Percentiles rank a stretch among this genome's conserved stretches.
Evolutionary conservation across 2,888 invertebrate genomes (phyloP).

Genomic region (Limnephilus marmoratus): DNA sequence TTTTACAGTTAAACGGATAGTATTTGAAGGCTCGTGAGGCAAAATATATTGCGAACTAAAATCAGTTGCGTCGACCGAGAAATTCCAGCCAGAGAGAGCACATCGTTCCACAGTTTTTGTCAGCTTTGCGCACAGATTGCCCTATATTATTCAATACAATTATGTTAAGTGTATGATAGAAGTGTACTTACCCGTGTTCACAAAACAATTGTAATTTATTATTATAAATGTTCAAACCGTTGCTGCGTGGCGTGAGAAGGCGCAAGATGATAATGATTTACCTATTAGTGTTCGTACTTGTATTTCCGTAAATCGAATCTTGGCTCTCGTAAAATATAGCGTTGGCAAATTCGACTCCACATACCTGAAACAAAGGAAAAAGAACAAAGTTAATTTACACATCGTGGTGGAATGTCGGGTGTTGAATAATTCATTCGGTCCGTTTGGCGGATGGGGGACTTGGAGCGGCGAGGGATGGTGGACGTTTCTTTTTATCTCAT

Average conservation of each 20-base stretch:
- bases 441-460: background rate
- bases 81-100: background rate
- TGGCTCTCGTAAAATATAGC: slow-evolving; percentile 44
- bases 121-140: too few species aligned
- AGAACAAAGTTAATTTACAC: slow-evolving; percentile 58
- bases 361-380: slow-evolving; percentile 63
- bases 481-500: background rate
- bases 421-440: slow-evolving; percentile 53
- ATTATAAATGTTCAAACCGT: slow-evolving; percentile 25
- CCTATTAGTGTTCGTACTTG: slow-evolving; percentile 3
- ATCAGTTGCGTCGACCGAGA: background rate
- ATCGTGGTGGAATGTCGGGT: slow-evolving; percentile 51
- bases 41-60: background rate
- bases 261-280: background rate
- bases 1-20: background rate
- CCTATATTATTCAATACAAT: background rate
- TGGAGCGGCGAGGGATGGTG: background rate
- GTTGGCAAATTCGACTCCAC: slow-evolving; percentile 54
- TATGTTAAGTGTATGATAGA: background rate
- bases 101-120: background rate
- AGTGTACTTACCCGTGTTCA: background rate
- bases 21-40: background rate
- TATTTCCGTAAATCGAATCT: slow-evolving; percentile 25
- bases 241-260: background rate
- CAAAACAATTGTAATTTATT: slow-evolving; percentile 10